Conservation (phyloP, 2,797 vertebrate genomes). For the Philypnodon macrostomus region DNA sequence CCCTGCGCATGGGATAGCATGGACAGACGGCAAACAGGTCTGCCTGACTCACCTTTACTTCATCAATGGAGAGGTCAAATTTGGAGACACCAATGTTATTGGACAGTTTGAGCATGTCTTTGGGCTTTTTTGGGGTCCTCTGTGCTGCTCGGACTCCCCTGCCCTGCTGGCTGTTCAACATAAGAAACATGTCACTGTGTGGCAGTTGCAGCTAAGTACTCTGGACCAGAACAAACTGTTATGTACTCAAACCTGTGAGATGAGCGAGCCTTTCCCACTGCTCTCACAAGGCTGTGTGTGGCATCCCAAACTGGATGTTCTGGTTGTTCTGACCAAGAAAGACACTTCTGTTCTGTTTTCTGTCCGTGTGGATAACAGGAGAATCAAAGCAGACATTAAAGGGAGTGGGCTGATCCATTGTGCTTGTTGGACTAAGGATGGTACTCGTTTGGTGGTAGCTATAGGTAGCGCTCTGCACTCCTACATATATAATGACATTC, state of each 20-base stretch:
- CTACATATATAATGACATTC: constrained; percentile 87
- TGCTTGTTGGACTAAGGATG: constrained; percentile 93
- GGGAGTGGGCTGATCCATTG: constrained; percentile 83
- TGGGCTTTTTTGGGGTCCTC: constrained; percentile 88
- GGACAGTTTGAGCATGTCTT: constrained; percentile 91
- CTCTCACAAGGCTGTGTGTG: constrained; percentile 93
- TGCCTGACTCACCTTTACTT: constrained; percentile 82
- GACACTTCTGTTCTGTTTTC: constrained; percentile 85
- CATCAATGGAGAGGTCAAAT: constrained; percentile 77
- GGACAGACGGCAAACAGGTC: constrained; percentile 94
- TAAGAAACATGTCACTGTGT: constrained; percentile 86
- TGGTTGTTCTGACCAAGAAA: constrained; percentile 86
- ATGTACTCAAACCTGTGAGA: constrained; percentile 89
- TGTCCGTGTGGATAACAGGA: constrained; percentile 78
- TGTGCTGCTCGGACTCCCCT: constrained; percentile 68
- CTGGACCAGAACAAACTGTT: constrained; percentile 83
- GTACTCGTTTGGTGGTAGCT: constrained; percentile 88
- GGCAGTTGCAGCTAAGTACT: constrained; percentile 85
- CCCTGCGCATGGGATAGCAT: constrained; percentile 88
- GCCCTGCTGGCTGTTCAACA: constrained; percentile 92
- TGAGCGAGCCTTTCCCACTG: constrained; percentile 85
- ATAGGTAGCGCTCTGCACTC: constrained; percentile 87
- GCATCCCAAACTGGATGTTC: constrained; percentile 87
- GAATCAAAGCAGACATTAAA: constrained; percentile 82
- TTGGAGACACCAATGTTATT: constrained; percentile 88